phyloP scores from a whole-genome alignment of 37 sponge, comb jelly and placozoan genomes.

The Axinella damicornis region DNA sequence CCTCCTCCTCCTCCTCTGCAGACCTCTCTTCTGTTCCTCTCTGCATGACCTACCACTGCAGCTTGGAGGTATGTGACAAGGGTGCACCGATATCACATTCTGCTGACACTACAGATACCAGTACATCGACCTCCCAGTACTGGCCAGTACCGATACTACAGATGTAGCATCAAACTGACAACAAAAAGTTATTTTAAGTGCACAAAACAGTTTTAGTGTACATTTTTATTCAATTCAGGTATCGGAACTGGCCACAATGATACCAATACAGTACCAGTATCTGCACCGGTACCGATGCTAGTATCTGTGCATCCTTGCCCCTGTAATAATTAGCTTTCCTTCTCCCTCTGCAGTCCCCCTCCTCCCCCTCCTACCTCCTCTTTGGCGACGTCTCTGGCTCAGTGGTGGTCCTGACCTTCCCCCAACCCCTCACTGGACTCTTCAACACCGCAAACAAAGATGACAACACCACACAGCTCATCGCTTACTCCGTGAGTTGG shows the following conservation, averaged over 20 bases:
- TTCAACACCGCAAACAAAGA: conserved; percentile 33
- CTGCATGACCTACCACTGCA: conserved; percentile 56
- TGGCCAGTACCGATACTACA: too few relatives aligned
- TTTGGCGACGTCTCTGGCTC: conserved; percentile 90
- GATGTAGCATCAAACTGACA: neutral
- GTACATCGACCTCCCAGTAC: too few relatives aligned
- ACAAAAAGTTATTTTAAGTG: too few relatives aligned
- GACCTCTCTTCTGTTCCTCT: conserved; percentile 70
- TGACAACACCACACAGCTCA: neutral
- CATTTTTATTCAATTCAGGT: too few relatives aligned
- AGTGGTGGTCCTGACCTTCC: conserved; percentile 80
- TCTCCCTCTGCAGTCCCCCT: conserved; percentile 18
- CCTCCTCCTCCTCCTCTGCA: neutral
- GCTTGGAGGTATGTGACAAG: conserved; percentile 38
- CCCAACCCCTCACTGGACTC: conserved; percentile 61
- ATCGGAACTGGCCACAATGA: too few relatives aligned
- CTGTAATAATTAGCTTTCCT: neutral
- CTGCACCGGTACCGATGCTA: too few relatives aligned
- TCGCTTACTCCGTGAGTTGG: conserved; percentile 31
- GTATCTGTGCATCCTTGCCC: neutral
- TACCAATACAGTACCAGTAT: too few relatives aligned
- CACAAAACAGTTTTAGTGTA: neutral
- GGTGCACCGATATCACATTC: too few relatives aligned
- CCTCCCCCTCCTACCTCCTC: conserved; percentile 58
- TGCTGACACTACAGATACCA: too few relatives aligned